These are phyloP conservation scores for Bicyclus anynana DNA, from an alignment of 1,140 invertebrate species.

Conservation along the genomic window DNA sequence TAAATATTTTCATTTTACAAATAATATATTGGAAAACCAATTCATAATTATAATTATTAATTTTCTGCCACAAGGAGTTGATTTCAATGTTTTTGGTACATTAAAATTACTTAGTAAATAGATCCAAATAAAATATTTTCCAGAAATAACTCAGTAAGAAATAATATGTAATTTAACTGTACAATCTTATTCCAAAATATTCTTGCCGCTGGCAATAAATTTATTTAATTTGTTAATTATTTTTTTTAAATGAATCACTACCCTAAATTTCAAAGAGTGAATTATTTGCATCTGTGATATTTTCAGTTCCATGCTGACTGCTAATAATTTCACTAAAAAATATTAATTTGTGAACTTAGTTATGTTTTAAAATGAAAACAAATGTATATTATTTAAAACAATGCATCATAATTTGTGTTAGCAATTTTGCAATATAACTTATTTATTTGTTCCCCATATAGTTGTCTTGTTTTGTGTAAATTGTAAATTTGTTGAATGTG, in stretches of 20 bases:
- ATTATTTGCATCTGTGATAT: conserved; percentile 71
- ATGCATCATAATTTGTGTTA: conserved; percentile 20
- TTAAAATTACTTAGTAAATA: too few relatives aligned
- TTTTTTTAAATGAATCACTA: conserved; percentile 18
- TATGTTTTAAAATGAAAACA: conserved; percentile 7
- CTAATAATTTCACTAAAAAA: conserved; percentile 47
- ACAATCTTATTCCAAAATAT: background rate
- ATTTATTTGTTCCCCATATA: conserved; percentile 66
- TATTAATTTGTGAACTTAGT: conserved; percentile 14
- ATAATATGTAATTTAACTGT: background rate
- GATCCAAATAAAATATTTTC: too few relatives aligned
- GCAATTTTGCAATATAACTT: conserved; percentile 18
- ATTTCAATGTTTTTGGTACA: too few relatives aligned
- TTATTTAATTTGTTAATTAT: conserved; percentile 1
- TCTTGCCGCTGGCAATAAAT: conserved; percentile 2
- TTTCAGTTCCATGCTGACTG: conserved; percentile 59
- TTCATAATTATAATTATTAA: too few relatives aligned
- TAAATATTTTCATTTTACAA: too few relatives aligned
- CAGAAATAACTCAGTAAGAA: background rate
- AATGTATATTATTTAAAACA: conserved; percentile 7
- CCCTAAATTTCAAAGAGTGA: conserved; percentile 35
- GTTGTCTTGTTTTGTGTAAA: conserved; percentile 28
- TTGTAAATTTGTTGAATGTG: background rate
- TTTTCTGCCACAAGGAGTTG: too few relatives aligned
- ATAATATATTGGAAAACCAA: too few relatives aligned